phyloP scores from a whole-genome alignment of 2,113 vertebrate genomes.

The Polypterus bichir region DNA sequence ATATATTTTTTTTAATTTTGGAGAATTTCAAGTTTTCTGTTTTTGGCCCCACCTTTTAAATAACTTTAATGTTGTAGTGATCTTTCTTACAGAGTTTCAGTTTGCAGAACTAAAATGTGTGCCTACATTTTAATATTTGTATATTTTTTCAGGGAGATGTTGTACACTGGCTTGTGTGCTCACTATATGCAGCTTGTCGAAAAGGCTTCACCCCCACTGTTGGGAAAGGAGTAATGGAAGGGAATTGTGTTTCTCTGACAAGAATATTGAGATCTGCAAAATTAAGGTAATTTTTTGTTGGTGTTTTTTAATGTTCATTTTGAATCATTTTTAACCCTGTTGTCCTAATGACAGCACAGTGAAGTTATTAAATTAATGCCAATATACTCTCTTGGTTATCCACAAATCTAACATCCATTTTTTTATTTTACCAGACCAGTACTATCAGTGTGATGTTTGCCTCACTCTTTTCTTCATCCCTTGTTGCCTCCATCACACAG shows the following conservation, averaged over 20 bases:
- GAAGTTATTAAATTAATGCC: neutral
- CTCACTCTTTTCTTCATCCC: no score
- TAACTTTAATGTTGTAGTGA: neutral
- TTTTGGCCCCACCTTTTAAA: no score
- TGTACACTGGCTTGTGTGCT: slow-evolving; percentile 85
- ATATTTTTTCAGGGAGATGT: slow-evolving; percentile 65
- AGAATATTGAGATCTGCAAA: slow-evolving; percentile 83
- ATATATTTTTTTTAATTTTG: no score
- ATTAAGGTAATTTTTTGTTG: slow-evolving; percentile 60
- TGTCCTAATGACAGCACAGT: neutral
- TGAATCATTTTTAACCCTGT: neutral
- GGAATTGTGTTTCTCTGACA: slow-evolving; percentile 91
- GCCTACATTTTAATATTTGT: neutral
- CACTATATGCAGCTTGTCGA: slow-evolving; percentile 84
- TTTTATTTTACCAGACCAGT: no score
- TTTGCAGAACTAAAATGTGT: no score
- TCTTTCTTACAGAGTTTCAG: neutral
- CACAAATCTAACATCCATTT: no score
- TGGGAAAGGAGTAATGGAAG: slow-evolving; percentile 83
- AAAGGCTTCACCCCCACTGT: slow-evolving; percentile 80
- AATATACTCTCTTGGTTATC: neutral
- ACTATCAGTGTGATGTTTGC: no score
- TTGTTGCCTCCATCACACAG: no score
- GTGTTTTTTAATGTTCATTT: neutral
- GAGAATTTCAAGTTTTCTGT: no score